These are phyloP conservation scores for Idris sp. DNA, from an alignment of 1,140 invertebrate genomes.

Conservation along the genomic window DNA sequence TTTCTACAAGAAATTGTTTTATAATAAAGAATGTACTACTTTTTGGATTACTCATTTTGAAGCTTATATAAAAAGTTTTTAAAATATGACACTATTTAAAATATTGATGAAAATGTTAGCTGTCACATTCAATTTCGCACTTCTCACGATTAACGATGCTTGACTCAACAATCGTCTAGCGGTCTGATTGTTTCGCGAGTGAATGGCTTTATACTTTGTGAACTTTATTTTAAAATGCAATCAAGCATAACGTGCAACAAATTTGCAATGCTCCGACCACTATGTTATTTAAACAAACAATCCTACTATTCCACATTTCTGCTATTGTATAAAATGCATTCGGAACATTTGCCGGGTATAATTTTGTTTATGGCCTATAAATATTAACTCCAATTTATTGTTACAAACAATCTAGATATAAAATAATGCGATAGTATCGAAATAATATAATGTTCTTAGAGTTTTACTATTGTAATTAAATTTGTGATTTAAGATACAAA, in stretches of 20 bases:
- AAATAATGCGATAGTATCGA: no score
- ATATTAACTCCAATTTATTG: no score
- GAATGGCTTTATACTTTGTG: conserved; percentile 28
- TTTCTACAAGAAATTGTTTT: no score
- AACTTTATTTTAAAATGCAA: conserved; percentile 33
- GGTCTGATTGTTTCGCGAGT: conserved; percentile 37
- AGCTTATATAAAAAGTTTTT: conserved; percentile 2
- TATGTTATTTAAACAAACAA: conserved; percentile 37
- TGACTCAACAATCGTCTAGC: conserved; percentile 38
- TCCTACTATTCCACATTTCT: conserved; percentile 34
- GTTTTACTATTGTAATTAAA: no score
- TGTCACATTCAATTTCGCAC: conserved; percentile 43
- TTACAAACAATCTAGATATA: no score
- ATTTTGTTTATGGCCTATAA: no score
- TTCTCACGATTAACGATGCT: conserved; percentile 59
- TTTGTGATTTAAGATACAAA: no score
- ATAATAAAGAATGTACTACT: no score
- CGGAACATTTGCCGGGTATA: no score
- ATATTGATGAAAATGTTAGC: conserved; percentile 12
- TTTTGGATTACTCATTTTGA: no score
- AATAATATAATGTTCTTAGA: no score
- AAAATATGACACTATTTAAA: conserved; percentile 10
- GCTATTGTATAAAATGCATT: conserved; percentile 2
- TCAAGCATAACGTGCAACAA: conserved; percentile 27
- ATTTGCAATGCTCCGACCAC: conserved; percentile 16